phyloP scores from a whole-genome alignment of 2,888 invertebrate genomes.

The Conomelus anceps region DNA sequence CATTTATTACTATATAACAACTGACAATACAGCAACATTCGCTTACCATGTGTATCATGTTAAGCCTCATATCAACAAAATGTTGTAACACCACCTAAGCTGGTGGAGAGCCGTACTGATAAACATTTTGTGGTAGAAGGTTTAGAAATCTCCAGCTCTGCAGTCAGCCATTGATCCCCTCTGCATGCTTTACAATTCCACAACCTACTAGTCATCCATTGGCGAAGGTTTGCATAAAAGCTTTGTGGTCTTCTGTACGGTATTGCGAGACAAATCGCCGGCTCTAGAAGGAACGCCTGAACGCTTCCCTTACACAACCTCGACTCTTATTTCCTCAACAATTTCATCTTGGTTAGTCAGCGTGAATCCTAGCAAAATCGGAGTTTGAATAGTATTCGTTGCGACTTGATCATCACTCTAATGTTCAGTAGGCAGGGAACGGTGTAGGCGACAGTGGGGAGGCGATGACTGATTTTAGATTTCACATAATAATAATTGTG shows the following conservation, averaged over 20 bases:
- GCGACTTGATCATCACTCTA: not conserved
- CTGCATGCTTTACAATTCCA: not conserved
- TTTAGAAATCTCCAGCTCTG: not conserved
- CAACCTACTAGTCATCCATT: not conserved
- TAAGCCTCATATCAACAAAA: not conserved
- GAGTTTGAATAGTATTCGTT: not conserved
- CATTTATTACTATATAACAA: not conserved
- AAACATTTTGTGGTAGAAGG: not conserved
- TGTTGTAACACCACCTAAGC: not conserved
- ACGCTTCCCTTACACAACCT: not conserved
- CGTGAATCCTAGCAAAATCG: not conserved
- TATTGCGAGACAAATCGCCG: not conserved
- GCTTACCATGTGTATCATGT: too few relatives aligned
- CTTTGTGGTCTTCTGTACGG: not conserved
- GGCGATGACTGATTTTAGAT: too few relatives aligned
- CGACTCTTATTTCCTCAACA: not conserved
- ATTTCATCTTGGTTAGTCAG: not conserved
- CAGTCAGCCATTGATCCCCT: not conserved
- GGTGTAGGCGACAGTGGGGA: too few relatives aligned
- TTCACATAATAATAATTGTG: too few relatives aligned
- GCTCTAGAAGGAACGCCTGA: not conserved
- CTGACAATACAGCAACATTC: not conserved
- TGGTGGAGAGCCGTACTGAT: not conserved
- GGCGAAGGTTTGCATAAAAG: not conserved
- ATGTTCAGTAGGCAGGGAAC: not conserved